Evolutionary conservation across 2,888 invertebrate genomes (phyloP), one percentile per base, ranked within the genome.

Genomic region (Agrilus biguttatus): DNA sequence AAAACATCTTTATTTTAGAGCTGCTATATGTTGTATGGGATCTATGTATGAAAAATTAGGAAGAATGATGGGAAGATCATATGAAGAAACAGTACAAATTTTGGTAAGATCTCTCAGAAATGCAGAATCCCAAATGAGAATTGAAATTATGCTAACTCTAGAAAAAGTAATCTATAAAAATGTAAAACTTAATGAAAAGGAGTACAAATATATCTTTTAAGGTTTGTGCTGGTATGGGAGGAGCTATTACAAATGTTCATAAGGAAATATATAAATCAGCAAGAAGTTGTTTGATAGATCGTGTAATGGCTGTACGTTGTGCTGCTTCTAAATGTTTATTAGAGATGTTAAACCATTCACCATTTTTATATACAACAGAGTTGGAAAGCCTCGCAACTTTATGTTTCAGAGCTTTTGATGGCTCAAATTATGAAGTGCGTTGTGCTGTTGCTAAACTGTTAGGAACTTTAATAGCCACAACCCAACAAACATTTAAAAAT

Each of bases 11-110:
- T 44, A 53, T 65, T 70, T 43, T 64, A 97, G 96, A 53, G 92
- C 95, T 56, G 95, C 97, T 13, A 88, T 97, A 56, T 87, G 91
- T 54, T 93, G 95, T 56, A 75, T 92, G 45, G 97, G 96, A 33
- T 87, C 87, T 48, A 93, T 98, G 91, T 98, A 97, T 67, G 93
- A 96, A 66, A 92, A 89, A 66, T 74, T 98, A 14, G 97, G 98
- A 1, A 75, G 98, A 49, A 95, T 98, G 93, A 97, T 96, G 83
- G 98, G 97, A 0, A 74, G 97, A 49, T 92, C 95, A 0, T 98
- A 95, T 60, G 97, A 99, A 64, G 98, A 99, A 60, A 97, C 97
- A 0, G 89, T 97, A 28, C 83, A 87, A 53, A 85, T 95, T 41
- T 72, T 98, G 19, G 79, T 92, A 44, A 83, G 89, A 55, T 90